Base-by-base conservation (phyloP, 2,888 invertebrate species). In the Tinea trinotella region DNA sequence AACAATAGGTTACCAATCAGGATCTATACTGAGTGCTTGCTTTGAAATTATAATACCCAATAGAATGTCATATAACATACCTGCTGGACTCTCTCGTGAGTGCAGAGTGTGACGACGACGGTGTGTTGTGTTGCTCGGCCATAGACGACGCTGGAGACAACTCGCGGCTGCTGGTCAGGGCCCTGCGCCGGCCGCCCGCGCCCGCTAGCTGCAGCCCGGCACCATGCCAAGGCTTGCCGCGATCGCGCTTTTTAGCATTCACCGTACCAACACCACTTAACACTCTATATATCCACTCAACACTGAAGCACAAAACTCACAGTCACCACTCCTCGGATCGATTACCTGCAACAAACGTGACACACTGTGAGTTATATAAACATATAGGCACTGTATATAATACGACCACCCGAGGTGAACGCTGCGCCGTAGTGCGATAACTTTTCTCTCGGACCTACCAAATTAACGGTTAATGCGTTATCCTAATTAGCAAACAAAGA, bases 41-140 rank as follows among this genome's bases (percentile, higher is more conserved):
- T 30, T 30, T 30, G 5, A 30, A 7, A 7, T 30, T 7, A 30
- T 30, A 30, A 30, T 30, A 30, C 5, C 9, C 5, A 30, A 30
- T 9, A 5, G n/a, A 30, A 30, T 7, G 9, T 30, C 5, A 30
- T n/a, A n/a, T 2, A 2, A 19, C 17, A 46, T 68, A 87, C 87
- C 86, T 74, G 78, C 75, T 87, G 87, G 87, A 87, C 84, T 88
- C 91, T 89, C 90, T 90, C 88, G 90, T 88, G 87, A 89, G 88
- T 88, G 89, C 90, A 89, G 90, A 89, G 90, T 89, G 90, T 88
- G 88, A 88, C 88, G 83, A 59, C 78, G 76, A 88, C 88, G 90
- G 89, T 89, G 89, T 88, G 88, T 89, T 91, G 91, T 91, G 92
- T 92, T 92, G 92, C 91, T 93, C 92, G 92, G 93, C 93, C 93